These are phyloP conservation scores for Muntiacus muntjak DNA, from an alignment of 2,113 vertebrate species.

Conservation along the genomic window DNA sequence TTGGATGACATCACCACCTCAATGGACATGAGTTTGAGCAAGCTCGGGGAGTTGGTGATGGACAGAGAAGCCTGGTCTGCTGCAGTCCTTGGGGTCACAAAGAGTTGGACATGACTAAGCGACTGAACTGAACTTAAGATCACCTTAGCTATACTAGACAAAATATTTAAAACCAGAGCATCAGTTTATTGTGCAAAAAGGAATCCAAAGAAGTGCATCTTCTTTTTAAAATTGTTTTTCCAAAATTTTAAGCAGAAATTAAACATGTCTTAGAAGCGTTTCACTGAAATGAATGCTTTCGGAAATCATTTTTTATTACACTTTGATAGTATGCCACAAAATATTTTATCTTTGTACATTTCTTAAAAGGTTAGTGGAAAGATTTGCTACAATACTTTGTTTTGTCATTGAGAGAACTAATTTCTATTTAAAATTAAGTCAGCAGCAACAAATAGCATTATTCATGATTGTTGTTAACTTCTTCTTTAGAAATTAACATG, in stretches of 20 bases:
- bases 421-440: constrained; percentile 34
- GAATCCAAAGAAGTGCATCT: background rate
- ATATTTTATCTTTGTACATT: constrained; percentile 17
- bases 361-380: constrained; percentile 40
- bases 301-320: background rate
- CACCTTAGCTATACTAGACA: background rate
- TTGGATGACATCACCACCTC: background rate
- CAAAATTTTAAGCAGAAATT: constrained; percentile 18
- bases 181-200: background rate
- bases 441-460: background rate
- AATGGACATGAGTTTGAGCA: background rate
- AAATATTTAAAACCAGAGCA: background rate
- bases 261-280: background rate
- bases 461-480: constrained; percentile 15
- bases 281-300: background rate
- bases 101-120: background rate
- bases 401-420: background rate
- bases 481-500: constrained; percentile 42
- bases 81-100: background rate
- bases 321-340: background rate
- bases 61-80: background rate
- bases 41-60: background rate
- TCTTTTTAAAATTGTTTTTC: background rate
- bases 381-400: background rate
- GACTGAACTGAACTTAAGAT: background rate